Conservation (phyloP, 2,888 invertebrate genomes). For the Epsilonema sp. region DNA sequence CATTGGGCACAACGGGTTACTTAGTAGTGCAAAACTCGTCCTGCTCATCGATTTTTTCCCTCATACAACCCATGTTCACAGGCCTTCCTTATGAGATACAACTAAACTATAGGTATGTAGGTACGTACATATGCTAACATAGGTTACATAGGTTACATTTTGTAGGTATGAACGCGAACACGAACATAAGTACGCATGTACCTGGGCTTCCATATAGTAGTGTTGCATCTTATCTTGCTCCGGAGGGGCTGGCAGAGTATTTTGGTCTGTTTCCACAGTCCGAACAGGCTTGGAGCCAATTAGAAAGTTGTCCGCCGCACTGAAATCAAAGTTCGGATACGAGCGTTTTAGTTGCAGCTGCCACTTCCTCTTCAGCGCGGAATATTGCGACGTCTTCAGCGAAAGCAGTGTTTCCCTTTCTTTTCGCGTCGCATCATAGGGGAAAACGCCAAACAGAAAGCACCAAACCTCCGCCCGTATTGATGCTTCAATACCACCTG, state of each 20-base stretch:
- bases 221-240: no score
- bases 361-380: constrained; percentile 5
- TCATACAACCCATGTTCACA: no score
- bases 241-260: constrained; percentile 15
- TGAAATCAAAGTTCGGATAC: constrained; percentile 1
- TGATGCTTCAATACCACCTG: constrained; percentile 25
- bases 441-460: constrained; percentile 29
- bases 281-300: neutral
- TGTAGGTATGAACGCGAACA: no score
- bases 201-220: no score
- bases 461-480: constrained; percentile 27
- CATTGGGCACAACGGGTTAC: no score
- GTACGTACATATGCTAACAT: no score
- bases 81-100: no score
- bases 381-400: neutral
- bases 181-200: no score
- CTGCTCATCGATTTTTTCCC: no score
- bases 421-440: constrained; percentile 11
- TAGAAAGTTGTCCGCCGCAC: neutral
- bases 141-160: no score
- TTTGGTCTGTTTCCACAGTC: neutral
- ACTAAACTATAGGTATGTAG: no score
- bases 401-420: neutral
- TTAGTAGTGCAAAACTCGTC: no score
- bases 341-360: neutral